Base-by-base conservation (phyloP, 2,797 vertebrate genomes). In the Discoglossus pictus region DNA sequence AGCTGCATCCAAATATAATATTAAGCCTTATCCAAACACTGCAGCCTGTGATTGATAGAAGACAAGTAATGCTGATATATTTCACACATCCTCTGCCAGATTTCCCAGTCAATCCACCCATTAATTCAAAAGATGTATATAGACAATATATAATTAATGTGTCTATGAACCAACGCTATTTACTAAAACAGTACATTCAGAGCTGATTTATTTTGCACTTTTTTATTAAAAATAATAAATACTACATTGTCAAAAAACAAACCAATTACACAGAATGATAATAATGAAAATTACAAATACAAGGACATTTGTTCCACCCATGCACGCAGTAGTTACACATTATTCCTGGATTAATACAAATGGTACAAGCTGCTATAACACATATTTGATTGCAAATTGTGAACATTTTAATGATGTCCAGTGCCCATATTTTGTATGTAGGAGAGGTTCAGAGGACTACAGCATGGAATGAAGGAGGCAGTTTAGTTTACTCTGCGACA, bases 41-140 rank as follows among this genome's bases (percentile, higher is more conserved):
- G 17, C 20, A 53, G 56, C 20, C 48, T 54, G 23, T 10, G 16
- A 55, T 7, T 42, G 20, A 51, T 38, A 15, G 38, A 44, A 44
- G 39, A 46, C 15, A 36, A 44, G 66, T 53, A 42, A 18, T 38
- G 52, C 4, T 70, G 52, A 70, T 48, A 53, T 63, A 63, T 70
- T 40, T 48, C 23, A 38, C 21, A 63, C 7, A 44, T 35, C 31
- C 20, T 7, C 10, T 69, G 66, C 48, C 58, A 68, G 39, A 8
- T 60, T 31, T 51, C 15, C 16, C 50, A 16, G 10, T 27, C 15
- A 47, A 69, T 54, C 61, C 52, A 56, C 35, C 67, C 53, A 39
- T 50, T 36, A 55, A 25, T 48, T 20, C 11, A 21, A 40, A 5
- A 20, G 24, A 40, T 67, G 2, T 58, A 44, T n/a, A n/a, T n/a